Conservation (phyloP, 2,113 vertebrate genomes). For the Prionailurus bengalensis region DNA sequence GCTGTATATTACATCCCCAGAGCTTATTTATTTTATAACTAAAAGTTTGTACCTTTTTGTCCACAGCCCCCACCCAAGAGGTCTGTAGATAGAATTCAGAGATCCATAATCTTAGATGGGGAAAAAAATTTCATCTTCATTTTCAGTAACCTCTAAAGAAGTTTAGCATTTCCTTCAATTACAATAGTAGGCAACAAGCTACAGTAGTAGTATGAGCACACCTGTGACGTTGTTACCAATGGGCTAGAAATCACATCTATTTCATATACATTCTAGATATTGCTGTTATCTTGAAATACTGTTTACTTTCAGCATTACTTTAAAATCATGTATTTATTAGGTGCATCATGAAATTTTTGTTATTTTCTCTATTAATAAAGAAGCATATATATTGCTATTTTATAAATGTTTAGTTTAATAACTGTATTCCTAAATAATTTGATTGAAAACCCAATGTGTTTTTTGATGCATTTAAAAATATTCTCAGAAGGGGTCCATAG, state of each 20-base stretch:
- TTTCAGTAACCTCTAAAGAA: constrained; percentile 28
- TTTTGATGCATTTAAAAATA: not conserved
- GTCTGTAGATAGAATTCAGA: not conserved
- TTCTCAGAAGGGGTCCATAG: not conserved
- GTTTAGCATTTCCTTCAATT: constrained; percentile 44
- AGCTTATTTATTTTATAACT: not conserved
- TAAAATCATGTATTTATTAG: constrained; percentile 28
- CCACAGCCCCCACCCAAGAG: not conserved
- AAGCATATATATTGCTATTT: not conserved
- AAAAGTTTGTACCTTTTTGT: not conserved
- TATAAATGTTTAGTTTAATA: not conserved
- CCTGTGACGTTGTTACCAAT: not conserved
- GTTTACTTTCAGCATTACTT: not conserved
- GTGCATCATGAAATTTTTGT: not conserved
- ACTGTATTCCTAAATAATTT: not conserved
- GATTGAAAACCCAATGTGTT: not conserved
- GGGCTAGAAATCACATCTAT: not conserved
- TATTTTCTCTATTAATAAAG: not conserved
- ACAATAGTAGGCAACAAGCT: not conserved
- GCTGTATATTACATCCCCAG: not conserved
- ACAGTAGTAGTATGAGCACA: not conserved
- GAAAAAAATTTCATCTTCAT: not conserved
- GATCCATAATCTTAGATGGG: not conserved
- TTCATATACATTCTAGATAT: not conserved
- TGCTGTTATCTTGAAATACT: not conserved